These are phyloP conservation scores for Achroia grisella DNA, from an alignment of 1,140 invertebrate genomes.

Conservation along the genomic window DNA sequence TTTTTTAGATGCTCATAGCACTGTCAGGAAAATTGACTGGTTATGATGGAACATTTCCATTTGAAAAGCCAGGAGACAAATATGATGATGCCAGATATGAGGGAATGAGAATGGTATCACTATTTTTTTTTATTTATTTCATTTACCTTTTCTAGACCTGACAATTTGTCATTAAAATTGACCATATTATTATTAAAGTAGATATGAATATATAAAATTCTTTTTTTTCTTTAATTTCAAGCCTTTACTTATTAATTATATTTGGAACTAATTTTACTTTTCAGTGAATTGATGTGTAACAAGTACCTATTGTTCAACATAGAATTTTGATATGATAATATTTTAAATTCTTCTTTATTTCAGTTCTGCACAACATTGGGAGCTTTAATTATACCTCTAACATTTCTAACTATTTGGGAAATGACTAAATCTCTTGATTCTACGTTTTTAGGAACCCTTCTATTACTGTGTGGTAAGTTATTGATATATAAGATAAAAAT, in stretches of 20 bases:
- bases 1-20: conserved; percentile 92
- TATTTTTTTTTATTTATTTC: no score
- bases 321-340: no score
- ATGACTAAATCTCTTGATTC: conserved; percentile 88
- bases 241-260: no score
- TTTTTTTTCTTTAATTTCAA: no score
- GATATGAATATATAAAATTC: no score
- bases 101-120: conserved; percentile 94
- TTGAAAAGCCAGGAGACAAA: conserved; percentile 97
- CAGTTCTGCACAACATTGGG: conserved; percentile 95
- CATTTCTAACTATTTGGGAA: conserved; percentile 92
- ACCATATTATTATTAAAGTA: no score
- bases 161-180: no score
- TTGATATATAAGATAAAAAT: background rate
- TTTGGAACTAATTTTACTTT: no score
- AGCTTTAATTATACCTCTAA: conserved; percentile 89
- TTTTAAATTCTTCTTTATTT: conserved; percentile 40
- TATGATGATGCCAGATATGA: conserved; percentile 91
- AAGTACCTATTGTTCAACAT: no score
- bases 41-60: conserved; percentile 96
- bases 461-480: conserved; percentile 89
- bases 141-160: no score
- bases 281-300: no score
- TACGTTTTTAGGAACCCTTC: conserved; percentile 82
- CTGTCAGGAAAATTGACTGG: conserved; percentile 94